These are phyloP conservation scores for Channa argus DNA, from an alignment of 2,113 vertebrate species.

Conservation along the genomic window DNA sequence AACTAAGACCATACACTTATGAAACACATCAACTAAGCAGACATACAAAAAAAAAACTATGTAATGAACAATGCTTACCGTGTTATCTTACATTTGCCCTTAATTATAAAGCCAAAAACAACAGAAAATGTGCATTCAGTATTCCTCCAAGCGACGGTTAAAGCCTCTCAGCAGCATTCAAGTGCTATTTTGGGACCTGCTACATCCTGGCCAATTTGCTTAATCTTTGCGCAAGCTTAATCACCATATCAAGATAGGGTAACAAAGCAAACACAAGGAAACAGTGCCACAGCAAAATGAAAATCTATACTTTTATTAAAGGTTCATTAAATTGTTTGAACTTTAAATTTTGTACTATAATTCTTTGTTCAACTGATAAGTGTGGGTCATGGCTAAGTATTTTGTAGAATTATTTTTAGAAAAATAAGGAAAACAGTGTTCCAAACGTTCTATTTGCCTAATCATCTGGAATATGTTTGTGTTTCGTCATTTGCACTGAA, in stretches of 20 bases:
- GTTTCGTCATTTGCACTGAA: no score
- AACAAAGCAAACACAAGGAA: background rate
- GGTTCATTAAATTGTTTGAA: background rate
- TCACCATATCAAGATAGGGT: slow-evolving; percentile 74
- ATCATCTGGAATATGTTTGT: background rate
- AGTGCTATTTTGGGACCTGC: slow-evolving; percentile 79
- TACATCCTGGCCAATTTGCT: slow-evolving; percentile 87
- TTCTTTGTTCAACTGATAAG: background rate
- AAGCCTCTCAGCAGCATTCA: slow-evolving; percentile 75
- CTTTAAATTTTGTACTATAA: background rate
- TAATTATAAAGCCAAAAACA: slow-evolving; percentile 36
- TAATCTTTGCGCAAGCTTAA: slow-evolving; percentile 91
- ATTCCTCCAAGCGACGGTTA: slow-evolving; percentile 54
- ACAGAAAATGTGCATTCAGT: slow-evolving; percentile 42
- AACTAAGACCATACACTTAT: slow-evolving; percentile 1
- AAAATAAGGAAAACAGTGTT: background rate
- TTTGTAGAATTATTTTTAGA: background rate
- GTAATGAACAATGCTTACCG: slow-evolving; percentile 67
- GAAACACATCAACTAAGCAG: slow-evolving; percentile 13
- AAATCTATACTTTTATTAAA: background rate
- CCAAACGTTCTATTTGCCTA: background rate
- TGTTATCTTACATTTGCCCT: slow-evolving; percentile 69
- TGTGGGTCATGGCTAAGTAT: background rate
- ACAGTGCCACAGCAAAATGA: background rate
- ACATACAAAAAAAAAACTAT: background rate